A percentile compares a stretch with the other conserved stretches of the same genome.
Evolutionary conservation across 2,888 invertebrate species (phyloP).

Genomic region (Tortricodes alternella): DNA sequence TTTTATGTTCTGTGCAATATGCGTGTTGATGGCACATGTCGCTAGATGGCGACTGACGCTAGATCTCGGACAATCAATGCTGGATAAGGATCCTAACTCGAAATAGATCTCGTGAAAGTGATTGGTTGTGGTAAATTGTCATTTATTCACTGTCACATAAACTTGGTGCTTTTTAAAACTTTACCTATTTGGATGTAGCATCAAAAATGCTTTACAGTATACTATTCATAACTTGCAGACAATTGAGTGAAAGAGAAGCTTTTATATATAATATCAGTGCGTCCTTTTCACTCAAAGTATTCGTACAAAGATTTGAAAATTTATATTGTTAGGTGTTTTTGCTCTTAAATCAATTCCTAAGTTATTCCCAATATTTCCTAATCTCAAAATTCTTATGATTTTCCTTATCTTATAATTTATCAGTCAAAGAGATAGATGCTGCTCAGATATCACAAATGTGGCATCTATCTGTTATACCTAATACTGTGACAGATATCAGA

Average conservation of each 20-base stretch:
- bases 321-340: not conserved
- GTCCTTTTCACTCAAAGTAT: not conserved
- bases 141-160: slow-evolving; percentile 19
- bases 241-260: not conserved
- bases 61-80: slow-evolving; percentile 15
- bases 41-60: not conserved
- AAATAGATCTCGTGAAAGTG: slow-evolving; percentile 3
- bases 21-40: not conserved
- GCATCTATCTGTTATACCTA: too few relatives aligned
- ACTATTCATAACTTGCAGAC: not conserved
- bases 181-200: not conserved
- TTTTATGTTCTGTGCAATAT: slow-evolving; percentile 21
- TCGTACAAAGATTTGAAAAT: not conserved
- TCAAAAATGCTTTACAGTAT: not conserved
- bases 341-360: too few relatives aligned
- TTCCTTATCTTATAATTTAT: too few relatives aligned
- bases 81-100: slow-evolving; percentile 4
- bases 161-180: not conserved
- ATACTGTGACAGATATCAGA: too few relatives aligned
- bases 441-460: too few relatives aligned
- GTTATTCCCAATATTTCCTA: too few relatives aligned
- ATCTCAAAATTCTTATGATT: too few relatives aligned
- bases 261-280: not conserved
- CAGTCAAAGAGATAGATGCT: too few relatives aligned
- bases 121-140: not conserved